Conservation (phyloP, 2,113 vertebrate species). For the Podocnemis expansa region DNA sequence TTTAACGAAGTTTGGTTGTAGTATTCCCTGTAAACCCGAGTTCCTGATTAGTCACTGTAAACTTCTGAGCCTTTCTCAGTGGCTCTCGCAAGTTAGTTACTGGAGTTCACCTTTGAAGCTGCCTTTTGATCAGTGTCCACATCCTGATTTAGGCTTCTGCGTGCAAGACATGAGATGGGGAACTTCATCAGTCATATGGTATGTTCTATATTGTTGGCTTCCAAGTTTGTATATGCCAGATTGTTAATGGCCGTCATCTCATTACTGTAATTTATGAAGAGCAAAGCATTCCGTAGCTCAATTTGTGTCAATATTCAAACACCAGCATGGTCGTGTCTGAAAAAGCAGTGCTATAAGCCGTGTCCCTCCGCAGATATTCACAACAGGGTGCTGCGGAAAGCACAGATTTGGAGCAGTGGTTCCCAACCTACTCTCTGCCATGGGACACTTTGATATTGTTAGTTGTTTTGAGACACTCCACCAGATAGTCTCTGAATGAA, state of each 20-base stretch:
- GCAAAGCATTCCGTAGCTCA: background rate
- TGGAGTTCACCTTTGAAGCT: background rate
- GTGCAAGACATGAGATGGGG: background rate
- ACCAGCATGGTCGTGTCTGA: background rate
- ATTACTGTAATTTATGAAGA: background rate
- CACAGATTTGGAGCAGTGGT: background rate
- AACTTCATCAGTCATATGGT: background rate
- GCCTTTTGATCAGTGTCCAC: background rate
- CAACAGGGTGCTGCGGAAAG: background rate
- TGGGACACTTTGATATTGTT: too few relatives aligned
- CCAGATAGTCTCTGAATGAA: too few relatives aligned
- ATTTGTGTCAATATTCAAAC: background rate
- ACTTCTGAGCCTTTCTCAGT: background rate
- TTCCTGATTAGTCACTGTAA: background rate
- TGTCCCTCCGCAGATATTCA: background rate
- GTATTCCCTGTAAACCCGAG: background rate
- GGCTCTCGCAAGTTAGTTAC: background rate
- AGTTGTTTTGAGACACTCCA: too few relatives aligned
- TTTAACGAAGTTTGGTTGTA: background rate
- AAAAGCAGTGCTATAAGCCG: background rate
- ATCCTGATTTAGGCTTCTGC: background rate
- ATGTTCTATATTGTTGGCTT: background rate
- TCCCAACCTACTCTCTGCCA: too few relatives aligned
- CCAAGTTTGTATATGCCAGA: background rate
- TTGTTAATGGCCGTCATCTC: background rate